A percentile compares a stretch with the other conserved stretches of the same genome.
Evolutionary conservation across 2,888 invertebrate species (phyloP).

Genomic region (Subacronicta megacephala): DNA sequence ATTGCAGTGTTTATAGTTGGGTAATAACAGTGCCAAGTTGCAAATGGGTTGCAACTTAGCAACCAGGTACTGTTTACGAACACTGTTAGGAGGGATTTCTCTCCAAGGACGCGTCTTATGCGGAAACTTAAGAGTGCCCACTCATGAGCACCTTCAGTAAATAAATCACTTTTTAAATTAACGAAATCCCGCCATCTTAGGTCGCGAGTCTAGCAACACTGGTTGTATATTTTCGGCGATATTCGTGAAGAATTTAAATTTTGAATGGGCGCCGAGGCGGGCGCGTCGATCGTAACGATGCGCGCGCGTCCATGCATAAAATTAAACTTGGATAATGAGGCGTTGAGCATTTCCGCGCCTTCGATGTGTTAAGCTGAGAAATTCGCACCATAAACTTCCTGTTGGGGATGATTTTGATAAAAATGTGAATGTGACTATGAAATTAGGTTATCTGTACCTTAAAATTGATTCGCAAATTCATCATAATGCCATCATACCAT

Average conservation of each 20-base stretch:
- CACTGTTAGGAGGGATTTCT: constrained; percentile 28
- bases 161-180: background rate
- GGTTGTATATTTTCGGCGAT: constrained; percentile 63
- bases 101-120: constrained; percentile 23
- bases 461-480: background rate
- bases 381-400: constrained; percentile 70
- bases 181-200: constrained; percentile 2
- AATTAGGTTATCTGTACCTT: constrained; percentile 1
- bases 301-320: constrained; percentile 87
- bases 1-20: constrained; percentile 27
- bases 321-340: constrained; percentile 88
- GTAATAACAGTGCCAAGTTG: constrained; percentile 31
- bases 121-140: too few species aligned
- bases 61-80: constrained; percentile 39
- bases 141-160: too few species aligned
- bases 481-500: too few species aligned
- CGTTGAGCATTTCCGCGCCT: constrained; percentile 67
- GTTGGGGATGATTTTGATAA: constrained; percentile 33
- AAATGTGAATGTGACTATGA: constrained; percentile 28
- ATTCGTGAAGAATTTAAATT: constrained; percentile 72
- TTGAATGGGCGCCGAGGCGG: constrained; percentile 61
- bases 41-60: constrained; percentile 30
- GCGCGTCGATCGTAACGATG: constrained; percentile 69
- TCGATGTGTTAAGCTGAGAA: constrained; percentile 77
- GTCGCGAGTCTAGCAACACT: constrained; percentile 23